Evolutionary conservation across 2,888 invertebrate species (phyloP).

Genomic region (Drosophila paranaensis): DNA sequence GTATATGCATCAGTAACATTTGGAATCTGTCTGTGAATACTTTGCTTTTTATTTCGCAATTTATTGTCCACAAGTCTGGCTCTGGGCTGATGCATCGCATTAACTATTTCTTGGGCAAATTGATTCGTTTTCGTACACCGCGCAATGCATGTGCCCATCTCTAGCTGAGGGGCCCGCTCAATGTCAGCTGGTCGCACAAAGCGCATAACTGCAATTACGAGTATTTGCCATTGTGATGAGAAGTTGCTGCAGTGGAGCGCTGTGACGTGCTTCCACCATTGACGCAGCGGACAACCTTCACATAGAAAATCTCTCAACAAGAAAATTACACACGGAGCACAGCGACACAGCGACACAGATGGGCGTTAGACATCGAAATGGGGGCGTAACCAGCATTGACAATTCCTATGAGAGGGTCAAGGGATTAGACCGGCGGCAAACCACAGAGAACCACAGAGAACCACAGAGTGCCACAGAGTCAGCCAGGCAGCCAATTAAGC

Average conservation of each 20-base stretch:
- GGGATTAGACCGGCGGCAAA: constrained; percentile 60
- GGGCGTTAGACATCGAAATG: constrained; percentile 30
- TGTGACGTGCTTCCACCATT: constrained; percentile 42
- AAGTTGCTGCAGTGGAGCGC: constrained; percentile 51
- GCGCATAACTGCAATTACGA: constrained; percentile 66
- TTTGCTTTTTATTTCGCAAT: too few relatives aligned
- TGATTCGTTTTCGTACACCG: neutral
- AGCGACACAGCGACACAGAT: constrained; percentile 22
- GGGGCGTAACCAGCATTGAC: constrained; percentile 55
- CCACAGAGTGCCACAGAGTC: constrained; percentile 16
- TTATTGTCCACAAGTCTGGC: too few relatives aligned
- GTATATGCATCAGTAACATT: too few relatives aligned
- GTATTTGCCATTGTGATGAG: constrained; percentile 77
- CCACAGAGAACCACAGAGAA: constrained; percentile 24
- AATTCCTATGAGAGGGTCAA: constrained; percentile 56
- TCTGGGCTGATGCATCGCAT: too few relatives aligned
- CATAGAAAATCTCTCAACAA: constrained; percentile 83
- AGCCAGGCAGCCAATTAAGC: constrained; percentile 47
- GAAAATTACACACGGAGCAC: constrained; percentile 75
- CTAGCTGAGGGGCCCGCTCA: constrained; percentile 43
- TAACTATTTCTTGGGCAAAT: too few relatives aligned
- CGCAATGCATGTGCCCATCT: constrained; percentile 3
- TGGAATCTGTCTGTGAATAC: too few relatives aligned
- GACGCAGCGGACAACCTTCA: constrained; percentile 75
- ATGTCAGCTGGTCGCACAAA: constrained; percentile 60